phyloP scores from a whole-genome alignment of 92 coral and sea anemone species.

The Parazoanthus darwini region DNA sequence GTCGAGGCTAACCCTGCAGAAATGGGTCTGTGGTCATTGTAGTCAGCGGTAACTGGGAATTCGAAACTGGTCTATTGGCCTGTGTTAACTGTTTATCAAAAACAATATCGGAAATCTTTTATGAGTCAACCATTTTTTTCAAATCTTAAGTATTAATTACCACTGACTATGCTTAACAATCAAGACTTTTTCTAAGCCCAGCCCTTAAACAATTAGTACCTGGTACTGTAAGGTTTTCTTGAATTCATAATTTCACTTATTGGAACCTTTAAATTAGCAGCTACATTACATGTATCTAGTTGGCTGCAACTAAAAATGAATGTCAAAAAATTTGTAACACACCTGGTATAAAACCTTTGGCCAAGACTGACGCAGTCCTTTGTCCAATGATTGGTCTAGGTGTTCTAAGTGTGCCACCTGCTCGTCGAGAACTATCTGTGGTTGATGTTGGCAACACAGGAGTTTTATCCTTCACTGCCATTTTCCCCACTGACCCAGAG shows the following conservation, averaged over 20 bases:
- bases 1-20: too few species aligned
- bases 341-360: slow-evolving; percentile 13
- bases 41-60: too few species aligned
- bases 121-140: too few species aligned
- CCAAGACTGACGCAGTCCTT: neutral
- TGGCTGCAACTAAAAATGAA: neutral
- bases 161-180: neutral
- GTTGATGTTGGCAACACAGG: neutral
- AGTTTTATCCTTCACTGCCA: neutral
- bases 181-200: too few species aligned
- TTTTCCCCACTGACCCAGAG: slow-evolving; percentile 28
- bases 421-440: neutral
- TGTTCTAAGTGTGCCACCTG: neutral
- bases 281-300: too few species aligned
- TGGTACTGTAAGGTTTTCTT: neutral
- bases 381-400: slow-evolving; percentile 26
- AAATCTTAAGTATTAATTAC: too few species aligned
- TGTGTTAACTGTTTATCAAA: neutral
- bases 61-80: too few species aligned
- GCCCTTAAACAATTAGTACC: too few species aligned
- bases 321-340: neutral
- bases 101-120: neutral
- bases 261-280: too few species aligned
- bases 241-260: too few species aligned
- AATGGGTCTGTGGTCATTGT: too few species aligned